These are phyloP conservation scores for Lutra lutra DNA, from an alignment of 2,797 vertebrate species.

Conservation along the genomic window DNA sequence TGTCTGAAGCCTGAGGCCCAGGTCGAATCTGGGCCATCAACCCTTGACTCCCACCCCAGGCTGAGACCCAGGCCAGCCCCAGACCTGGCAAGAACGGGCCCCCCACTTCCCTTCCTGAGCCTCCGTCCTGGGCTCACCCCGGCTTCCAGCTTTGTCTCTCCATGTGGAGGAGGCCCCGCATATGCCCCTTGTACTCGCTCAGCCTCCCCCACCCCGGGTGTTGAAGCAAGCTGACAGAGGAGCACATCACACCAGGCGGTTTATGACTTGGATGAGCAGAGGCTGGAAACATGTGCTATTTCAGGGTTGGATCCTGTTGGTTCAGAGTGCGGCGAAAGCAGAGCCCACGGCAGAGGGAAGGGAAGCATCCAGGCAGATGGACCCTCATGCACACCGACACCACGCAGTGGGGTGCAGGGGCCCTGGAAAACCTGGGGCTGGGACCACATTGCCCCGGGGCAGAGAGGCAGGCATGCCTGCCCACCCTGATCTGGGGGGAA, in stretches of 20 bases:
- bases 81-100: neutral
- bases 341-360: neutral
- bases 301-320: conserved; percentile 23
- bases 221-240: neutral
- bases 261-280: conserved; percentile 34
- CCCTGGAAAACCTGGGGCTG: neutral
- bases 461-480: neutral
- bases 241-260: neutral
- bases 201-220: neutral
- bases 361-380: neutral
- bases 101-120: neutral
- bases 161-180: neutral
- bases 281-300: conserved; percentile 34
- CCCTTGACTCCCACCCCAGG: neutral
- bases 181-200: neutral
- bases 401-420: accelerated
- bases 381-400: neutral
- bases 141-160: neutral
- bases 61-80: neutral
- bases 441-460: neutral
- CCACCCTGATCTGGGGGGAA: neutral
- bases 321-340: neutral
- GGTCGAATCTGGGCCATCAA: neutral
- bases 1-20: neutral
- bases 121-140: neutral